A percentile compares a stretch with the other conserved stretches of the same genome.
These are phyloP conservation scores for Solea senegalensis DNA, from an alignment of 2,113 vertebrate genomes.

Conservation along the genomic window DNA sequence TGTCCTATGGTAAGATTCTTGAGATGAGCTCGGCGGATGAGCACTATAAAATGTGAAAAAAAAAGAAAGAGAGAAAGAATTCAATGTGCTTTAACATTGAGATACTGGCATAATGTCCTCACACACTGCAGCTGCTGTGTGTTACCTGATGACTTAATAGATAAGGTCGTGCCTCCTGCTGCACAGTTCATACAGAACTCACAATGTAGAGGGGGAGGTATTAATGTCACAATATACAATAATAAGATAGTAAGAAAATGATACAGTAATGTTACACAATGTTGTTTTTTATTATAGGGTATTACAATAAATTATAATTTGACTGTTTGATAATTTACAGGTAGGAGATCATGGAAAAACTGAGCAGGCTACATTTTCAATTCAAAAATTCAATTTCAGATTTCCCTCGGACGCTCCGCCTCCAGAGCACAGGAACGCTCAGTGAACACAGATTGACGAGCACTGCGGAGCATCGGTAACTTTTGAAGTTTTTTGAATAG, in stretches of 20 bases:
- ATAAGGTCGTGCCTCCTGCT: conserved; percentile 24
- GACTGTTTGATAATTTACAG: no score
- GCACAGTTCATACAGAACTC: background rate
- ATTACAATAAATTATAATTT: no score
- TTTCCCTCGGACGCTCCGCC: no score
- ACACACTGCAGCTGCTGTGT: conserved; percentile 1
- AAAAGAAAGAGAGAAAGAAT: conserved; percentile 5
- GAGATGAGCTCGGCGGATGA: conserved; percentile 21
- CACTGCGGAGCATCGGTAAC: no score
- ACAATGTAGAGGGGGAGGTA: background rate
- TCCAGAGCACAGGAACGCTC: no score
- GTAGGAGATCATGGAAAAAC: no score
- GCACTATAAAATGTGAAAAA: conserved; percentile 8
- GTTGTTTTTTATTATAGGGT: no score
- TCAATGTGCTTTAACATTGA: conserved; percentile 34
- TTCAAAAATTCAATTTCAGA: no score
- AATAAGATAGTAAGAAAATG: background rate
- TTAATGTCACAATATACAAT: background rate
- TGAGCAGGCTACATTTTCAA: no score
- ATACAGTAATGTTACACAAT: no score
- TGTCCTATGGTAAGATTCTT: conserved; percentile 35
- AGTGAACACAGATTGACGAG: no score
- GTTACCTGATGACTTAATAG: conserved; percentile 47
- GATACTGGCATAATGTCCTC: conserved; percentile 9
- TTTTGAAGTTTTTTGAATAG: no score